Percentiles rank a stretch among this genome's conserved stretches.
These are phyloP conservation scores for Collichthys lucidus DNA, from an alignment of 2,113 vertebrate genomes.

Conservation along the genomic window DNA sequence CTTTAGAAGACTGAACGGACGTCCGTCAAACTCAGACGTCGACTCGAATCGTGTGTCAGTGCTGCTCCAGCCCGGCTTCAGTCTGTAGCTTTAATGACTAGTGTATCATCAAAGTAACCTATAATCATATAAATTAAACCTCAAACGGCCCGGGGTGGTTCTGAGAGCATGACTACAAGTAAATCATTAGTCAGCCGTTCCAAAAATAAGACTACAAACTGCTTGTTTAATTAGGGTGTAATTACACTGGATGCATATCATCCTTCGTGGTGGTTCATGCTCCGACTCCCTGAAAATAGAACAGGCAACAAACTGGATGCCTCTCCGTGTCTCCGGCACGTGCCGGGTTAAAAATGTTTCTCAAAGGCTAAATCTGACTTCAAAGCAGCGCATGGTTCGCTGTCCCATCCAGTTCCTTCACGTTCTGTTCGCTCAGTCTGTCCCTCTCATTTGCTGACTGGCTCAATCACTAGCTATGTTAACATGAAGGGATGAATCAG, in stretches of 20 bases:
- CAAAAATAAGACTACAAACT: conserved; percentile 66
- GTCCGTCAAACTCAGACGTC: conserved; percentile 26
- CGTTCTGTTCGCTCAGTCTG: not conserved
- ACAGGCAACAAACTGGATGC: conserved; percentile 11
- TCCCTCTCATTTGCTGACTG: conserved; percentile 54
- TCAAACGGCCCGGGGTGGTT: conserved; percentile 47
- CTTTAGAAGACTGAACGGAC: not conserved
- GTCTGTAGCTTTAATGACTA: conserved; percentile 44
- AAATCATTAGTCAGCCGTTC: conserved; percentile 72
- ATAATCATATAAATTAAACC: conserved; percentile 69
- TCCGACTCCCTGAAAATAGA: conserved; percentile 49
- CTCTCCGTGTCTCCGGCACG: not conserved
- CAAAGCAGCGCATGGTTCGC: conserved; percentile 2
- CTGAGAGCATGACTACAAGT: conserved; percentile 7
- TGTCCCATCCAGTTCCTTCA: not conserved
- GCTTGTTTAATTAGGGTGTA: conserved; percentile 65
- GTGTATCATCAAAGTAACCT: conserved; percentile 63
- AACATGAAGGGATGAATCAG: conserved; percentile 9
- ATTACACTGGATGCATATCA: conserved; percentile 56
- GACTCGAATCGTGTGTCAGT: not conserved
- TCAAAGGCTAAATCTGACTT: conserved; percentile 41
- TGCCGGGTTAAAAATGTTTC: conserved; percentile 46
- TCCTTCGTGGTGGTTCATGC: conserved; percentile 37
- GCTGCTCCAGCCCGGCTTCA: conserved; percentile 7
- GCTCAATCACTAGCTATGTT: conserved; percentile 1